These are phyloP conservation scores for Heliconius charithonia DNA, from an alignment of 2,888 invertebrate genomes.

Conservation along the genomic window DNA sequence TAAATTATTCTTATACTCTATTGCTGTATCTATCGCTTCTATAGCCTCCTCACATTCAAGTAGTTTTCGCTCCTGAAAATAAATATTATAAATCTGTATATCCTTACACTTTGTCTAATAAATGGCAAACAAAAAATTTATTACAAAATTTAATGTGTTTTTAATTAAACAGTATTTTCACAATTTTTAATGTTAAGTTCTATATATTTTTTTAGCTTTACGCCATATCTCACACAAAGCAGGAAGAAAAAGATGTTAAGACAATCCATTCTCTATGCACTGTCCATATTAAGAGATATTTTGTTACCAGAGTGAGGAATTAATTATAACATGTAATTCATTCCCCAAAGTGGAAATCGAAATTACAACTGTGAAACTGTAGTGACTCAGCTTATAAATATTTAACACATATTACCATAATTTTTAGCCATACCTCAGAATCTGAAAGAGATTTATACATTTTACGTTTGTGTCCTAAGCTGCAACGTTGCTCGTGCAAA, in stretches of 20 bases:
- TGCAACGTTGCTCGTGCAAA: constrained; percentile 89
- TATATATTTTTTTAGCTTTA: not conserved
- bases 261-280: not conserved
- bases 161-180: not conserved
- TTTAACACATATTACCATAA: not conserved
- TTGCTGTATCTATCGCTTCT: constrained; percentile 96
- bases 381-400: too few relatives aligned
- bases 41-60: constrained; percentile 96
- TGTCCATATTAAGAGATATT: not conserved
- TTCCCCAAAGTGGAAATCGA: too few relatives aligned
- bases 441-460: constrained; percentile 88
- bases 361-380: too few relatives aligned
- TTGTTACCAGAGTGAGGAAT: not conserved
- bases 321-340: not conserved
- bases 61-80: constrained; percentile 87
- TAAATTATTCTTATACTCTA: constrained; percentile 96
- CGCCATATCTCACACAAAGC: not conserved
- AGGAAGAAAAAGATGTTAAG: not conserved
- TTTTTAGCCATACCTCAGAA: constrained; percentile 77
- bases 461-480: constrained; percentile 89
- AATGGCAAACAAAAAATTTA: not conserved
- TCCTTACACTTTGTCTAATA: not conserved
- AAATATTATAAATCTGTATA: not conserved
- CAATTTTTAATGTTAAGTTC: not conserved
- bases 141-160: not conserved